Evolutionary conservation across 2,113 vertebrate genomes (phyloP).

Genomic region (Sphaerodactylus townsendi): DNA sequence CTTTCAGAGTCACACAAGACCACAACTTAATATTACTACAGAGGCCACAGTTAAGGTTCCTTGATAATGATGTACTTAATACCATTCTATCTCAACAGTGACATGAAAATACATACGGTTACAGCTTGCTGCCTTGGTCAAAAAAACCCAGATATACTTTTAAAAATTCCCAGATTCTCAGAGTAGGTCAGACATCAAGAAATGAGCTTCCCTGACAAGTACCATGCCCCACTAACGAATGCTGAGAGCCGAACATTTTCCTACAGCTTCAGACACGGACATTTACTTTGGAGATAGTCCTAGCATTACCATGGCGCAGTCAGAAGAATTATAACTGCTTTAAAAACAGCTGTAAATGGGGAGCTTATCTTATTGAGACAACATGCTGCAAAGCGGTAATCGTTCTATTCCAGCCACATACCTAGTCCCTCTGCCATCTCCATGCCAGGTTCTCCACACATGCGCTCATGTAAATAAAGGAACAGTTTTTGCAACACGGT

Average conservation of each 20-base stretch:
- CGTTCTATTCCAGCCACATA: accelerated
- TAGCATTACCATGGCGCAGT: not conserved
- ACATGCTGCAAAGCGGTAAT: not conserved
- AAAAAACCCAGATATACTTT: not conserved
- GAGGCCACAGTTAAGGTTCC: not conserved
- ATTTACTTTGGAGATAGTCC: not conserved
- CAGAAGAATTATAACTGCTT: slow-evolving; percentile 2
- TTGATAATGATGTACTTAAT: not conserved
- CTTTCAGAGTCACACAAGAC: not conserved
- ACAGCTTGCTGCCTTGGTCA: not conserved
- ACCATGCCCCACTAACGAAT: not conserved
- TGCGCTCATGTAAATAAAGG: slow-evolving; percentile 32
- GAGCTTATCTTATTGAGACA: not conserved
- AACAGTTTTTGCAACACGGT: slow-evolving; percentile 38
- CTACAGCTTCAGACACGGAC: not conserved
- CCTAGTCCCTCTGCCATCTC: not conserved
- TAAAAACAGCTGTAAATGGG: not conserved
- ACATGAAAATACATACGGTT: not conserved
- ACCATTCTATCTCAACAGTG: not conserved
- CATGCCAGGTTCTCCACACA: slow-evolving; percentile 39
- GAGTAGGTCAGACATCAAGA: not conserved
- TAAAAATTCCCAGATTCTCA: not conserved
- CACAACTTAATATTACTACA: not conserved
- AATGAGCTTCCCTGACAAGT: not conserved
- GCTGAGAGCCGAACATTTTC: not conserved